Percentiles rank a stretch among this genome's conserved stretches.
Evolutionary conservation across 2,113 vertebrate genomes (phyloP).

Genomic region (Notothenia coriiceps): DNA sequence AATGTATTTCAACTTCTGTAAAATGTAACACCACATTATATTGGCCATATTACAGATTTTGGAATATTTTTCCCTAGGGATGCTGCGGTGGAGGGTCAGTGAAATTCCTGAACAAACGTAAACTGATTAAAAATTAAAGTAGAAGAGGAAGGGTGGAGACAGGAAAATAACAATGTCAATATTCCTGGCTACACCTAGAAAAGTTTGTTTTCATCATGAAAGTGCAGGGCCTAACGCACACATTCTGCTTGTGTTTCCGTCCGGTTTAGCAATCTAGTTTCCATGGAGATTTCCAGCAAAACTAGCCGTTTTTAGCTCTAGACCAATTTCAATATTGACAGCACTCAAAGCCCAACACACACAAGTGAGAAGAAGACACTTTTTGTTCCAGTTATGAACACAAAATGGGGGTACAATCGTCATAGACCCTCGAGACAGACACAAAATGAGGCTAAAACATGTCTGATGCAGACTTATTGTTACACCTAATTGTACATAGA

Average conservation of each 20-base stretch:
- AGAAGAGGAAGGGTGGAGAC: not conserved
- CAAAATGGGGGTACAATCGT: not conserved
- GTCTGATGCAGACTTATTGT: not conserved
- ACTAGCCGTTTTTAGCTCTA: not conserved
- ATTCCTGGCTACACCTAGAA: not conserved
- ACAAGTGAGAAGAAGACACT: not conserved
- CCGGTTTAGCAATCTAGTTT: conserved; percentile 12
- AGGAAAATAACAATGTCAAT: not conserved
- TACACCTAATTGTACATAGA: not conserved
- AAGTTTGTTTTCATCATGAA: not conserved
- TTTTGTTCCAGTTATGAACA: conserved; percentile 1
- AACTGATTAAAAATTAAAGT: not conserved
- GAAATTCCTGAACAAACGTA: not conserved
- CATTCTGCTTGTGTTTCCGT: not conserved
- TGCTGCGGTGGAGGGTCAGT: not conserved
- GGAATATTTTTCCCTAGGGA: not conserved
- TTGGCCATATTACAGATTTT: conserved; percentile 7
- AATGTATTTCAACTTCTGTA: not conserved
- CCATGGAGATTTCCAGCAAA: conserved; percentile 11
- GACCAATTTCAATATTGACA: not conserved
- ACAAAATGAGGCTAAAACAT: not conserved
- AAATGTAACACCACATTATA: not conserved
- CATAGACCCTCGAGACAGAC: not conserved
- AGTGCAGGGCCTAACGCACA: not conserved
- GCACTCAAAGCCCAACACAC: not conserved